Conservation (phyloP, 2,113 vertebrate species). For the Calidris pugnax region DNA sequence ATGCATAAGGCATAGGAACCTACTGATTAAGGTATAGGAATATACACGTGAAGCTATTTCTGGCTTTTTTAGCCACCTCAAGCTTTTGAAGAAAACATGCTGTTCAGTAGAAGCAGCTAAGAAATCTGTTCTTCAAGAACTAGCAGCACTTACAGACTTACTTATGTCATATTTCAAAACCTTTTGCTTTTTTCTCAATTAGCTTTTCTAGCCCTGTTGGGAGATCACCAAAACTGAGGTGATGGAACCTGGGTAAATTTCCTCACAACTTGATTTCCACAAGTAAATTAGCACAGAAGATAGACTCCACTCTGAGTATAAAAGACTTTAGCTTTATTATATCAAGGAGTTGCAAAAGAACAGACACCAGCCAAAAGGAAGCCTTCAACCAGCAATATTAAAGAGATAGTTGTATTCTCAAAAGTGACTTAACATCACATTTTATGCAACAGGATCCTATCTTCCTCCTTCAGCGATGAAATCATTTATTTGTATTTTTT, state of each 20-base stretch:
- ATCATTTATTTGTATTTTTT: neutral
- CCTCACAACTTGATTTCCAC: neutral
- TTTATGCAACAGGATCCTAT: neutral
- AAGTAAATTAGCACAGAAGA: neutral
- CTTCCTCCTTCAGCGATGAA: neutral
- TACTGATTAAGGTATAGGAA: neutral
- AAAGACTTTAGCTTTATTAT: neutral
- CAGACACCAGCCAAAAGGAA: neutral
- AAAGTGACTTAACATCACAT: neutral
- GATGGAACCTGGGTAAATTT: neutral
- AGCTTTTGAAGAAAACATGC: neutral
- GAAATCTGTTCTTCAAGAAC: neutral
- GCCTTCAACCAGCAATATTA: neutral
- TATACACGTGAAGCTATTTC: neutral
- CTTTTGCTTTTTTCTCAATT: neutral
- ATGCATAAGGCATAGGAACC: neutral
- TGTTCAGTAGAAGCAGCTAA: neutral
- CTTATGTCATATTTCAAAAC: neutral
- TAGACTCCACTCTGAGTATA: neutral
- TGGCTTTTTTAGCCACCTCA: neutral
- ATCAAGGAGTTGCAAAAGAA: neutral
- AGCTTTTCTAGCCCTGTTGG: neutral
- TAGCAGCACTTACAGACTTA: neutral
- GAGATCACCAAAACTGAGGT: neutral
- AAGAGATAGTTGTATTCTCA: neutral